A percentile compares a stretch with the other conserved stretches of the same genome.
Conservation (phyloP, 92 coral and sea anemone genomes). For the Heliopora coerulea region DNA sequence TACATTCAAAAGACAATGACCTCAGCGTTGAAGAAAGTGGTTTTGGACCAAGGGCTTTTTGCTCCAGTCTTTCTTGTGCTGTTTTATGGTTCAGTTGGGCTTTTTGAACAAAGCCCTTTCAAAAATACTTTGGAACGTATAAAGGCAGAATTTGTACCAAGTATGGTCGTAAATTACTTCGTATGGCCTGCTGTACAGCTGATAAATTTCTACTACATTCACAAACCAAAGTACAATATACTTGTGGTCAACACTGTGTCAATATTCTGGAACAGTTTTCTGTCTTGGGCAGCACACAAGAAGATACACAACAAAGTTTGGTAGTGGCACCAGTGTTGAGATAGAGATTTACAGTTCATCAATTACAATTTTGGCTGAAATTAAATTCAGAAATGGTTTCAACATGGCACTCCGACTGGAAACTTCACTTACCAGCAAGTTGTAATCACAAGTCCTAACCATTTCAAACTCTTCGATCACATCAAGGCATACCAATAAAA, state of each 20-base stretch:
- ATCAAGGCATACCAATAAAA: no score
- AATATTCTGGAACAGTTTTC: slow-evolving; percentile 57
- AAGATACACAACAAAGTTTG: slow-evolving; percentile 2
- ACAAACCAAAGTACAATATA: slow-evolving; percentile 46
- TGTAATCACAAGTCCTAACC: no score
- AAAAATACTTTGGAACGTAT: slow-evolving; percentile 41
- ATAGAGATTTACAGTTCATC: no score
- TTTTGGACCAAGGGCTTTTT: slow-evolving; percentile 52
- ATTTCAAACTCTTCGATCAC: no score
- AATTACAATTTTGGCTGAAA: no score
- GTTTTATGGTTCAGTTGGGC: slow-evolving; percentile 56
- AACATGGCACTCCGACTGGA: no score
- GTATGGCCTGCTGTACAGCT: slow-evolving; percentile 59
- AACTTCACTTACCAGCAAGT: no score
- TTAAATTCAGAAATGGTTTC: no score
- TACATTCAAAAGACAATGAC: slow-evolving; percentile 42
- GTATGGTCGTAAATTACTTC: slow-evolving; percentile 57
- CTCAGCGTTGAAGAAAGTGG: slow-evolving; percentile 51
- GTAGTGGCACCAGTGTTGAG: background rate
- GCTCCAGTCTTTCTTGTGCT: slow-evolving; percentile 58
- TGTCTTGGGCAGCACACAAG: slow-evolving; percentile 58
- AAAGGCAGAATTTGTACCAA: slow-evolving; percentile 53
- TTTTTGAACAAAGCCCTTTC: slow-evolving; percentile 47
- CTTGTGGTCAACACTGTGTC: slow-evolving; percentile 53
- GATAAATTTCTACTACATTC: slow-evolving; percentile 49